Evolutionary conservation across 2,113 vertebrate species (phyloP).

Genomic region (Fregata magnificens): DNA sequence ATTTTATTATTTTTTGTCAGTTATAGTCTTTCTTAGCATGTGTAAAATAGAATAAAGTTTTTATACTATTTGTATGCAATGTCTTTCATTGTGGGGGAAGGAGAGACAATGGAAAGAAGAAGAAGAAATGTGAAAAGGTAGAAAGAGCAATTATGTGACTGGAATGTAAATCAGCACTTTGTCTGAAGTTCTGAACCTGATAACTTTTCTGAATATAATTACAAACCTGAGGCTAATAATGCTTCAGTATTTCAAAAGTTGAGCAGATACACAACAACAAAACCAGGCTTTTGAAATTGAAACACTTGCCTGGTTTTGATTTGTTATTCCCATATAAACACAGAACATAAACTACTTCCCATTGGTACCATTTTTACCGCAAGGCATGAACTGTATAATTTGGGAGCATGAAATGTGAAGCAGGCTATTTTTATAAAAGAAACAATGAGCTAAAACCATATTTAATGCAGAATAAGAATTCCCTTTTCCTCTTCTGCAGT

Average conservation of each 20-base stretch:
- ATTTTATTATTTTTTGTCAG: background rate
- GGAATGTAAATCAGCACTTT: conserved; percentile 34
- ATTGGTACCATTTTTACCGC: conserved; percentile 15
- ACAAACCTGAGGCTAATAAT: conserved; percentile 34
- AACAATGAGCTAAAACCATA: background rate
- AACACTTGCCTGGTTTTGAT: conserved; percentile 56
- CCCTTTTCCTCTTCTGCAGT: background rate
- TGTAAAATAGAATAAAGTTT: background rate
- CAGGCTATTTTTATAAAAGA: background rate
- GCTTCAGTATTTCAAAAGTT: conserved; percentile 40
- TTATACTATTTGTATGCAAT: background rate
- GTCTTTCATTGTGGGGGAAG: background rate
- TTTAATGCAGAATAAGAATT: background rate
- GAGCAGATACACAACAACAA: conserved; percentile 36
- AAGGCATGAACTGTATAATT: conserved; percentile 1
- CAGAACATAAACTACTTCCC: conserved; percentile 32
- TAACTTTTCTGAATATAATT: conserved; percentile 33
- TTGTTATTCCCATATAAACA: conserved; percentile 40
- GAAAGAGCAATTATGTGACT: background rate
- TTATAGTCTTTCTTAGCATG: background rate
- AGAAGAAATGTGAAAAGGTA: background rate
- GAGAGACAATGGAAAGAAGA: background rate
- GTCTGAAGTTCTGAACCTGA: conserved; percentile 27
- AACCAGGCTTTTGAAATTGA: conserved; percentile 41
- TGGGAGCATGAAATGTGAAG: conserved; percentile 44